Conservation (phyloP, 2,888 invertebrate species). For the Pterostichus madidus region DNA sequence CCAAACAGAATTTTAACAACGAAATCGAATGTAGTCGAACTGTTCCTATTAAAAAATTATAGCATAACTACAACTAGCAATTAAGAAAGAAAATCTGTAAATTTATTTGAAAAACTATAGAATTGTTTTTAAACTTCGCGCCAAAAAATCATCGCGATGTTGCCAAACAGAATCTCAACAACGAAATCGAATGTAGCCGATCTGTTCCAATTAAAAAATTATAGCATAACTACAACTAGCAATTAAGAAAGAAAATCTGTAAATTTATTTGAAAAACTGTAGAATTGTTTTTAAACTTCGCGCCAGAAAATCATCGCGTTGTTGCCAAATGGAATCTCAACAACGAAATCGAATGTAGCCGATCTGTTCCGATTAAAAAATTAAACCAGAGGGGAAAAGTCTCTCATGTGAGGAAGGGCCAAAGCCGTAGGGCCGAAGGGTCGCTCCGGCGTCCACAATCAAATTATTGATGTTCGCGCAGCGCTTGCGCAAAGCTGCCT, state of each 20-base stretch:
- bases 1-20: too few species aligned
- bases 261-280: too few species aligned
- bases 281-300: slow-evolving; percentile 28
- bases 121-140: slow-evolving; percentile 33
- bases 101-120: too few species aligned
- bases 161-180: slow-evolving; percentile 14
- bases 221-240: too few species aligned
- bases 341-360: slow-evolving; percentile 39
- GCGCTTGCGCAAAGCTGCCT: slow-evolving; percentile 46
- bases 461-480: slow-evolving; percentile 63
- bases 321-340: slow-evolving; percentile 16
- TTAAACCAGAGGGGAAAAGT: slow-evolving; percentile 50
- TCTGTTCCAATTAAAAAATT: slow-evolving; percentile 62
- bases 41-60: too few species aligned
- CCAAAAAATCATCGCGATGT: background rate
- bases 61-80: too few species aligned
- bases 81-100: too few species aligned
- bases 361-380: slow-evolving; percentile 62
- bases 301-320: background rate
- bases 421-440: slow-evolving; percentile 31
- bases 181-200: slow-evolving; percentile 45
- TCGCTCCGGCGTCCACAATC: slow-evolving; percentile 57
- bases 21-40: too few species aligned
- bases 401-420: slow-evolving; percentile 29
- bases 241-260: too few species aligned